Evolutionary conservation across 2,113 vertebrate species (phyloP), one percentile per base, ranked within the genome.

Genomic region (Hassar affinis): DNA sequence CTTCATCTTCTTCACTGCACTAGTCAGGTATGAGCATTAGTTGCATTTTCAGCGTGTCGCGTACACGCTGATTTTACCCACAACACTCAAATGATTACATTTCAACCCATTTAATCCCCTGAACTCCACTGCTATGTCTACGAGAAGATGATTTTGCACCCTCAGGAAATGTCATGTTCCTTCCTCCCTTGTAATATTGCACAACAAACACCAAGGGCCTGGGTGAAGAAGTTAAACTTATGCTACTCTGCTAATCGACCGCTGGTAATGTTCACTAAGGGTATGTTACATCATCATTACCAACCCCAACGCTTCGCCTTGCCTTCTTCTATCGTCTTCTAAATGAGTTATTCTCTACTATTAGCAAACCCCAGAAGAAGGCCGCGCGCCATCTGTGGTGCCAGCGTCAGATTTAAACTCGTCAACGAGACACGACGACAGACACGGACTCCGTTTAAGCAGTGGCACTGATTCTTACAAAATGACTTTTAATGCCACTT

Each of bases 311-410:
- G 75, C 54, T 66, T 77, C 20, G 47, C 47, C 57, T 57, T 51
- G 54, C 42, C 71, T 62, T 20, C 57, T 77, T 61, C 54, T 38
- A 77, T 82, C 68, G 61, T 74, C 42, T 82, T 38, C 54, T 59
- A 61, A 74, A 59, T 45, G 68, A 59, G 69, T 49, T 49, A 72
- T 47, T 59, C 33, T 54, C 47, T 42, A 81, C 47, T 81, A 81
- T 81, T 81, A 62, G 79, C 49, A 69, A 81, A 81, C 49, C 79
- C 79, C 79, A 69, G 64, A 69, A 81, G 79, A 81, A 52, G 49
- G 33, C 56, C 38, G 18, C 6, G 1, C 0, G 33, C 79, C 79
- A 81, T 81, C 79, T 81, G 79, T 30, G 57, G 64, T 18, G 25
- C 69, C 79, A n/a, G 25, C 7, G 6, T 56, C 38, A 33, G 30